Evolutionary conservation across 2,797 vertebrate species (phyloP).

Genomic region (Tympanoctomys barrerae): DNA sequence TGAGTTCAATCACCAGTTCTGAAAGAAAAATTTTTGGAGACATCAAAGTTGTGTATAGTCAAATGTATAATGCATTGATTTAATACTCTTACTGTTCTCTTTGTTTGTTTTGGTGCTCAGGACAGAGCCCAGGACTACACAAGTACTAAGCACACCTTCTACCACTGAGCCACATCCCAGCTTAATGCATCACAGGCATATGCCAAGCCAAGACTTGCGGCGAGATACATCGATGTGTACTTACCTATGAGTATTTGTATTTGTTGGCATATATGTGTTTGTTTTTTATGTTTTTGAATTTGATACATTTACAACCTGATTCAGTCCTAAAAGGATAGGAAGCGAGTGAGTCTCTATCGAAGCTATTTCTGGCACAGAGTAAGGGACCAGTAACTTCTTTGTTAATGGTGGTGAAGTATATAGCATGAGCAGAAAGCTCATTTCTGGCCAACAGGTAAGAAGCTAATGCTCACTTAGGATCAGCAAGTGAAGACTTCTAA

Average conservation of each 20-base stretch:
- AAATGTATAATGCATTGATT: background rate
- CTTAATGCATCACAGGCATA: no score
- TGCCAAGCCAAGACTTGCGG: background rate
- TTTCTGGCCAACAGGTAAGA: background rate
- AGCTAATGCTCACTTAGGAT: background rate
- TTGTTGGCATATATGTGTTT: background rate
- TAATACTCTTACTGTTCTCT: background rate
- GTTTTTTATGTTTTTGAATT: background rate
- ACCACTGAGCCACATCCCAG: background rate
- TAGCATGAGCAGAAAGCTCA: background rate
- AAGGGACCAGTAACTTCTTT: background rate
- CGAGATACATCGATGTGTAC: background rate
- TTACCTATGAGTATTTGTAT: background rate
- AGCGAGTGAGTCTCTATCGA: background rate
- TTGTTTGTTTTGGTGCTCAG: background rate
- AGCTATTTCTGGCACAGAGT: background rate
- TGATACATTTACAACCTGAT: background rate
- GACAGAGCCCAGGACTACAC: no score
- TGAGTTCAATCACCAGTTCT: no score
- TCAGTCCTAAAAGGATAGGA: background rate
- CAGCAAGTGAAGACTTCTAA: background rate
- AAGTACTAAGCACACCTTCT: background rate
- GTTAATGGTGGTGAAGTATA: background rate
- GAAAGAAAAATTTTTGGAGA: background rate
- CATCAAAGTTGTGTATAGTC: background rate